Conservation (phyloP, 2,113 vertebrate genomes). For the Muntiacus muntjak region DNA sequence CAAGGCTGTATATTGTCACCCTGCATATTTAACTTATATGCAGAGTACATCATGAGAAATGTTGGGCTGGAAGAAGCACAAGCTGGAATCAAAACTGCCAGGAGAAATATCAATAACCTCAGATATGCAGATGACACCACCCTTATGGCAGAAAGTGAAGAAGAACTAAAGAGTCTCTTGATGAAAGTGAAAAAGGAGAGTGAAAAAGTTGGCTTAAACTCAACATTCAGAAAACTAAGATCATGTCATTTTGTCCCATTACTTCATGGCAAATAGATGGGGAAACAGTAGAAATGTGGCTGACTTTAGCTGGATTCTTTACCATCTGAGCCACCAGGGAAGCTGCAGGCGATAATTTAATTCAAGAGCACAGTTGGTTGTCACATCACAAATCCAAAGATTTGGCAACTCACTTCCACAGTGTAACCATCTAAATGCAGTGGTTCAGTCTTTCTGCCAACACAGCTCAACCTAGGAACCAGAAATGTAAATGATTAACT, state of each 20-base stretch:
- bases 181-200: background rate
- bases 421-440: background rate
- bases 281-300: background rate
- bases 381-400: background rate
- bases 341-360: no score
- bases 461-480: background rate
- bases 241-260: background rate
- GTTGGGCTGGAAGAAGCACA: background rate
- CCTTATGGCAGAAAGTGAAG: background rate
- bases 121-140: background rate
- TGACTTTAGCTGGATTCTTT: background rate
- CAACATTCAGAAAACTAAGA: background rate
- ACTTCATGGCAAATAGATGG: background rate
- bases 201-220: background rate
- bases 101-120: background rate
- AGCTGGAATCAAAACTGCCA: background rate
- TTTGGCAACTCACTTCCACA: background rate
- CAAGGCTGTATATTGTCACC: background rate
- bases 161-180: background rate
- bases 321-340: no score
- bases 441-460: background rate
- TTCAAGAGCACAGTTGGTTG: background rate
- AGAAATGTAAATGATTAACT: background rate
- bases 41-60: background rate
- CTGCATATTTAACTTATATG: background rate